Conservation (phyloP, 2,113 vertebrate genomes). For the Felis chaus region DNA sequence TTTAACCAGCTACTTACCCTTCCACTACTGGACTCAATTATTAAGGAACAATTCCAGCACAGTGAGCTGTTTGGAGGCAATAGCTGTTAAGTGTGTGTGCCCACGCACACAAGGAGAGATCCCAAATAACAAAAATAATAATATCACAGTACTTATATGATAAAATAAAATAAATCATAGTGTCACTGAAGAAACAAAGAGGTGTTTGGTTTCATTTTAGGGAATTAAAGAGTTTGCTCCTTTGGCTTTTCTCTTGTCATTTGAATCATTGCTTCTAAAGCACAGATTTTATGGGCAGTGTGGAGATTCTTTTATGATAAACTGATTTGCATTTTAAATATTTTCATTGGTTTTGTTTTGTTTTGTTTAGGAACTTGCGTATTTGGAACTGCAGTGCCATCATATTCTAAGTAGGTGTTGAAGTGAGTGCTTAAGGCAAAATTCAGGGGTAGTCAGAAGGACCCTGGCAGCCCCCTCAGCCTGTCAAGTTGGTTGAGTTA, state of each 20-base stretch:
- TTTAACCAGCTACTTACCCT: conserved; percentile 65
- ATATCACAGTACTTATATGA: not conserved
- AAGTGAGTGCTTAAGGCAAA: conserved; percentile 38
- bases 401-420: not conserved
- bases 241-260: not conserved
- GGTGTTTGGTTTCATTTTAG: not conserved
- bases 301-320: not conserved
- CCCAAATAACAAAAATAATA: not conserved
- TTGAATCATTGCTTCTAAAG: not conserved
- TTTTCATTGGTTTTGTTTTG: conserved; percentile 30
- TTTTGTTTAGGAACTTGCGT: not conserved
- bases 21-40: conserved; percentile 56
- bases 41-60: conserved; percentile 65
- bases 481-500: conserved; percentile 46
- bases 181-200: not conserved
- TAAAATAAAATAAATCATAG: not conserved
- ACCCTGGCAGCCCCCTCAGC: not conserved
- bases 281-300: not conserved
- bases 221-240: not conserved
- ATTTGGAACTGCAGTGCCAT: not conserved
- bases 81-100: not conserved
- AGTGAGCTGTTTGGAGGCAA: conserved; percentile 26
- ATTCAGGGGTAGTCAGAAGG: not conserved
- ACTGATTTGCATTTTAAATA: conserved; percentile 12
- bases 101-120: not conserved